Base-by-base conservation (phyloP, 2,797 vertebrate species). In the Acipenser transmontanus region DNA sequence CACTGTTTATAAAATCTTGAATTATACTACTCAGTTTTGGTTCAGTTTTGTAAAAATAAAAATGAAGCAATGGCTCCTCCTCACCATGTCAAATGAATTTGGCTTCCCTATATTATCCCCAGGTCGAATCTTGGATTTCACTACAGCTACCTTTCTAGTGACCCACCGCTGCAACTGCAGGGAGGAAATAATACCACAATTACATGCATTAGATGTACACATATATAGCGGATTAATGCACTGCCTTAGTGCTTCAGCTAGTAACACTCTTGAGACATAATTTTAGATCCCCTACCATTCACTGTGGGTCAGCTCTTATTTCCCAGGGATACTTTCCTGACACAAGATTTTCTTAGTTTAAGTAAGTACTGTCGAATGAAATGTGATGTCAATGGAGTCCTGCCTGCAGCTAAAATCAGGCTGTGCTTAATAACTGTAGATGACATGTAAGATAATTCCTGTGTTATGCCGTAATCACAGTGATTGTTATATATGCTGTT, bases 101-200 rank as follows among this genome's bases (percentile, higher is more conserved):
- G 60, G 71, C 72, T 66, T 61, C 63, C 69, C 72, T 66, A 66
- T 59, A 59, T 69, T 65, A 73, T 70, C 74, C 72, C 70, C 59
- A 54, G 57, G 68, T 62, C 80, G 73, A 80, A 82, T 79, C 77
- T 78, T 79, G 72, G 64, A 77, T 82, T 75, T 69, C 64, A 59
- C 48, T 48, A 62, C 60, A 10, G 14, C 57, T 61, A 59, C 62
- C 73, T 75, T 77, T 57, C 66, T 65, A 72, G 56, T 70, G 70
- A 70, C 69, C 47, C 68, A 66, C 67, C 69, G 63, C 71, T 67
- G 74, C 70, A 68, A 70, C 68, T 70, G 78, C 70, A 52, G 64
- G 69, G 66, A 70, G 68, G 69, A 75, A 74, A 77, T 73, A 34
- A 57, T 57, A 57, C 9, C 14, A 76, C 73, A 66, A 71, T 69